These are phyloP conservation scores for Chaenocephalus aceratus DNA, from an alignment of 2,113 vertebrate genomes.

Conservation along the genomic window DNA sequence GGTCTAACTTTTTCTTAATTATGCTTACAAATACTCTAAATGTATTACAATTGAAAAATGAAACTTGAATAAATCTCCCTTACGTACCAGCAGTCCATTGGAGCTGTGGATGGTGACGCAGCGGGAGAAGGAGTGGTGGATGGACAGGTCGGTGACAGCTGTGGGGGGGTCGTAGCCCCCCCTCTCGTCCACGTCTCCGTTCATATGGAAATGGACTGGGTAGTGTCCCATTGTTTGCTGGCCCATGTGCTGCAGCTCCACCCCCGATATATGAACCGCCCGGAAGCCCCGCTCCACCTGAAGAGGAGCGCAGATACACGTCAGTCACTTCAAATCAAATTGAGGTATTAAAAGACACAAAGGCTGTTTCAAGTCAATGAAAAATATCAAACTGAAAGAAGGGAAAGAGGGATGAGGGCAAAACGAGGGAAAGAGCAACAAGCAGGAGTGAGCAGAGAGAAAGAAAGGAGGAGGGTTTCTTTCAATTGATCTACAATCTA, in stretches of 20 bases:
- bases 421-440: not conserved
- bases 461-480: no score
- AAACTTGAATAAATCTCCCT: no score
- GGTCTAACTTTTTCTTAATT: not conserved
- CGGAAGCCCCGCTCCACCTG: slow-evolving; percentile 91
- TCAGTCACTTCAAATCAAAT: not conserved
- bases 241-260: slow-evolving; percentile 95
- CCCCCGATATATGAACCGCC: slow-evolving; percentile 90
- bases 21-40: not conserved
- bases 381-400: not conserved
- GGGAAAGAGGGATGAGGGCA: not conserved
- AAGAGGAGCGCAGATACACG: not conserved
- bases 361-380: not conserved
- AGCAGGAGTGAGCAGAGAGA: not conserved
- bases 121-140: slow-evolving; percentile 96
- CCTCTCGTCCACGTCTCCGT: slow-evolving; percentile 90
- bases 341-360: no score
- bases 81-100: slow-evolving; percentile 95
- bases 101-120: slow-evolving; percentile 94
- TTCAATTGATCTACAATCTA: no score
- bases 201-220: slow-evolving; percentile 96
- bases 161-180: slow-evolving; percentile 93
- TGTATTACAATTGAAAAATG: no score
- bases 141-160: slow-evolving; percentile 88
- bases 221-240: slow-evolving; percentile 98